Evolutionary conservation across 2,797 vertebrate species (phyloP).

Genomic region (Lagocephalus sceleratus): DNA sequence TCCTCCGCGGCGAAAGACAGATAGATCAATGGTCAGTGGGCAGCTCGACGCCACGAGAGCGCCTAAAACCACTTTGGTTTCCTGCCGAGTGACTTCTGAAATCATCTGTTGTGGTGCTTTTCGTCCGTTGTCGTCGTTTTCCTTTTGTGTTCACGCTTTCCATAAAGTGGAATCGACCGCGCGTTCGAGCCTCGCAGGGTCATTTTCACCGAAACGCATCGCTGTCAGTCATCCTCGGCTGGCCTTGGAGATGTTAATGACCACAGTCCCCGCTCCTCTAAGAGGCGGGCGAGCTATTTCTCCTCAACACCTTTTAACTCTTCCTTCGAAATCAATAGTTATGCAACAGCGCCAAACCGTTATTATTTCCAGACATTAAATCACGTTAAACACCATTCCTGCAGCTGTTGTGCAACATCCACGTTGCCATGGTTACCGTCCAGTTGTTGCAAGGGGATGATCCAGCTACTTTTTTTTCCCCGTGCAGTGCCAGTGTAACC

Average conservation of each 20-base stretch:
- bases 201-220: not conserved
- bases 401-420: too few species aligned
- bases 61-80: not conserved
- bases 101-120: not conserved
- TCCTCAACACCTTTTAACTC: not conserved
- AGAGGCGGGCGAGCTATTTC: not conserved
- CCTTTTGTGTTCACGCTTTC: not conserved
- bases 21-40: too few species aligned
- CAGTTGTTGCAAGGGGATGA: slow-evolving; percentile 1
- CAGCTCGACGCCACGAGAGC: too few species aligned
- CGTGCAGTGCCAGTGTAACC: not conserved
- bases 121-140: not conserved
- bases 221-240: not conserved
- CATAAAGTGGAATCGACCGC: not conserved
- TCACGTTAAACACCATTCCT: too few species aligned
- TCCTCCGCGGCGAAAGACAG: too few species aligned
- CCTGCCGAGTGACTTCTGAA: not conserved
- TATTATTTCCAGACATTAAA: too few species aligned
- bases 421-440: slow-evolving; percentile 16
- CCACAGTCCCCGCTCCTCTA: not conserved
- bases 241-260: not conserved
- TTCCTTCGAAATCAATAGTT: not conserved
- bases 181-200: not conserved
- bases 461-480: not conserved
- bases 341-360: not conserved